Conservation (phyloP, 2,888 invertebrate species). For the Hyalella azteca region DNA sequence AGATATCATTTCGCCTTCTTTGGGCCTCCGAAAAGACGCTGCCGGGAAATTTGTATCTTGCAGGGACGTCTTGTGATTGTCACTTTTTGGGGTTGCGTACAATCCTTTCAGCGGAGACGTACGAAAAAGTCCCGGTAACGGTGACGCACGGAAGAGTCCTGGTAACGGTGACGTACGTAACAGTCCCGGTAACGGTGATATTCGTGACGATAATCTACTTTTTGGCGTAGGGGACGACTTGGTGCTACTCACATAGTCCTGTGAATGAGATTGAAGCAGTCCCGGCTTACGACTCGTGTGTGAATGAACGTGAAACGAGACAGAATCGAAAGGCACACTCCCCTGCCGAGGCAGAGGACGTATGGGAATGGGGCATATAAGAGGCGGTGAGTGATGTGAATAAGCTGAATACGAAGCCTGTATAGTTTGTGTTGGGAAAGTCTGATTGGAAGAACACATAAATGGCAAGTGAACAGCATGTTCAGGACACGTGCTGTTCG, state of each 20-base stretch:
- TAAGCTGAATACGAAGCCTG: constrained; percentile 13
- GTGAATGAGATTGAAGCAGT: too few species aligned
- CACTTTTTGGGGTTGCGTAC: too few species aligned
- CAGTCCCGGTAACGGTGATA: background rate
- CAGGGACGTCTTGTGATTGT: too few species aligned
- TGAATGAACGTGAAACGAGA: constrained; percentile 13
- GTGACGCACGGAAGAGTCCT: too few species aligned
- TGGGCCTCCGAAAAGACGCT: too few species aligned
- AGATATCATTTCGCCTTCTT: too few species aligned
- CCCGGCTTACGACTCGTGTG: too few species aligned
- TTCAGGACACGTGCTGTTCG: constrained; percentile 1
- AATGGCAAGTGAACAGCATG: constrained; percentile 19
- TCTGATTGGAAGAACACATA: background rate
- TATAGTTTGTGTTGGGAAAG: constrained; percentile 4
- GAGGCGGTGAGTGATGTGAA: background rate
- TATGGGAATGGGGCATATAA: background rate
- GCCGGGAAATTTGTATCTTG: too few species aligned
- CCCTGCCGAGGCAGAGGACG: constrained; percentile 10
- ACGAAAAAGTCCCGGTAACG: too few species aligned
- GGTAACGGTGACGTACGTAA: background rate
- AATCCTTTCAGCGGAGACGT: too few species aligned
- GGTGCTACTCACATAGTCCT: constrained; percentile 14
- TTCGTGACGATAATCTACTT: background rate
- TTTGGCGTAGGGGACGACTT: constrained; percentile 8
- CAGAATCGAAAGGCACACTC: constrained; percentile 18